Evolutionary conservation across 2,888 invertebrate genomes (phyloP).

Genomic region (Drosophila fulvimacula): DNA sequence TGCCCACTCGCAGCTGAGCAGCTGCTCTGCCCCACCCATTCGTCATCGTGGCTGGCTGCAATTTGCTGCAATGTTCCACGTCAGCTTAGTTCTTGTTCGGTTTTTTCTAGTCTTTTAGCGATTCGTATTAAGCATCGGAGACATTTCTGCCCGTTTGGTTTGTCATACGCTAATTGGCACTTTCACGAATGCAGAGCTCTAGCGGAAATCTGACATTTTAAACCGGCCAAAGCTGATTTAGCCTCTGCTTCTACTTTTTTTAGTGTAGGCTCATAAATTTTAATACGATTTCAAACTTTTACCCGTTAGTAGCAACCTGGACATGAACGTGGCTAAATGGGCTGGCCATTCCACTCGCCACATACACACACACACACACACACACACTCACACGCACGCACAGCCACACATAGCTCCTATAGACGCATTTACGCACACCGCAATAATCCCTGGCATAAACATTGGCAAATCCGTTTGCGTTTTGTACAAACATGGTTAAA

Average conservation of each 20-base stretch:
- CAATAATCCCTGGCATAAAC: slow-evolving; percentile 78
- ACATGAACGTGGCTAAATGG: slow-evolving; percentile 47
- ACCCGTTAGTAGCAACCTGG: slow-evolving; percentile 55
- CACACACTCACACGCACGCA: slow-evolving; percentile 13
- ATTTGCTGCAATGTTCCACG: slow-evolving; percentile 79
- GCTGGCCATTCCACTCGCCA: slow-evolving; percentile 61
- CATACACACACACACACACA: slow-evolving; percentile 31
- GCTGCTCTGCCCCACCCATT: slow-evolving; percentile 20
- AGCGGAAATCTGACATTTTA: slow-evolving; percentile 43
- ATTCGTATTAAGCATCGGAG: slow-evolving; percentile 66
- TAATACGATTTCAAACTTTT: slow-evolving; percentile 55
- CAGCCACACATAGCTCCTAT: slow-evolving; percentile 26
- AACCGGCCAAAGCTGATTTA: slow-evolving; percentile 35
- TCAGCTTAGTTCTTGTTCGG: slow-evolving; percentile 63
- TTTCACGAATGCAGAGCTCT: slow-evolving; percentile 16
- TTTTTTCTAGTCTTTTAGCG: slow-evolving; percentile 47
- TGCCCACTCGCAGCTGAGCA: slow-evolving; percentile 1
- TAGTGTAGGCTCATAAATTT: slow-evolving; percentile 62
- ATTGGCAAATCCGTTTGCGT: slow-evolving; percentile 80
- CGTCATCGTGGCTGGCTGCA: slow-evolving; percentile 59
- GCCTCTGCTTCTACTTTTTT: slow-evolving; percentile 11
- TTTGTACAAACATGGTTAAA: slow-evolving; percentile 79
- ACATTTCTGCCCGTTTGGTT: slow-evolving; percentile 48
- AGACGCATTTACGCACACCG: slow-evolving; percentile 77
- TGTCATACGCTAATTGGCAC: slow-evolving; percentile 71